Base-by-base conservation (phyloP, 2,888 invertebrate species). In the Ischnura elegans region DNA sequence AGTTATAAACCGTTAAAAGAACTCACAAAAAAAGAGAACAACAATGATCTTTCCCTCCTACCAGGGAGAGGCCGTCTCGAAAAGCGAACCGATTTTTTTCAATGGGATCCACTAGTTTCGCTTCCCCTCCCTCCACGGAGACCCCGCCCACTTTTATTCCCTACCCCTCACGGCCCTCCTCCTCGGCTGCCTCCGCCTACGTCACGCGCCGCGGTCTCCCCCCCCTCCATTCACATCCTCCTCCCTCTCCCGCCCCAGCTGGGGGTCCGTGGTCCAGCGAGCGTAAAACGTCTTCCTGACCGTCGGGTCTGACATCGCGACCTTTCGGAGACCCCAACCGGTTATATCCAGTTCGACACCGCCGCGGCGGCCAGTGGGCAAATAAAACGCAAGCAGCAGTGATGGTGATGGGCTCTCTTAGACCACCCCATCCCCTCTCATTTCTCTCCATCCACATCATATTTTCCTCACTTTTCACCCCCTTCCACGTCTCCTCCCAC, bases 201-300 rank as follows among this genome's bases (percentile, higher is more conserved):
- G 19, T 8, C 25, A 0, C 61, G n/a, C n/a, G n/a, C 61, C 61
- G 19, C 47, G n/a, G 8, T 61, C 61, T 61, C 2, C 61, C 19
- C n/a, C 61, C 61, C 61, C 61, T 21, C 61, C 61, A 61, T 61
- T 61, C 61, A 25, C 6, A 51, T 51, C 66, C 76, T 76, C 76
- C 76, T 76, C 2, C 16, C 36, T n/a, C 76, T 2, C 29, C 36
- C 10, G 42, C 66, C 90, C 5, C 90, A 66, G 61, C 90, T 90
- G 90, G 90, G 90, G 90, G 90, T 90, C 90, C 61, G 90, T 90
- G 90, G 90, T 90, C 90, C 90, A 90, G 42, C 55, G 42, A 87
- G 29, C 51, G 51, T 90, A 61, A 51, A 86, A 86, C 86, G 90
- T 43, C 90, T 90, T 13, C 87, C 55, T 51, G 55, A 51, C 87